Evolutionary conservation across 2,888 invertebrate genomes (phyloP).

Genomic region (Halictus quadricinctus): DNA sequence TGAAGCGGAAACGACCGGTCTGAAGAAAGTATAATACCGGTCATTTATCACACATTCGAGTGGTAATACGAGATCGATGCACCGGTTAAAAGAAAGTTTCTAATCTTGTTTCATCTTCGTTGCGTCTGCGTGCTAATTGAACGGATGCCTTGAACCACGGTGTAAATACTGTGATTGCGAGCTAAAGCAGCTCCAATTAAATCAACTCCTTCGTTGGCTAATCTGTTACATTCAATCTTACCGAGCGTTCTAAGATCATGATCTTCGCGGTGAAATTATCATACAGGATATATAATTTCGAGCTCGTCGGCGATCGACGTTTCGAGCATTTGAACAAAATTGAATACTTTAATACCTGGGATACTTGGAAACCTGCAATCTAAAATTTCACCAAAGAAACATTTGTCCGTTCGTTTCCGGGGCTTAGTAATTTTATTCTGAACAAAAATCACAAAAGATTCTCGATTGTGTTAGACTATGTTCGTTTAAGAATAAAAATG

Average conservation of each 20-base stretch:
- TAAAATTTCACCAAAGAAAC: neutral
- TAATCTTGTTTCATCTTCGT: neutral
- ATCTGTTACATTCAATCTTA: neutral
- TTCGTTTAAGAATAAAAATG: neutral
- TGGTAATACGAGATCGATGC: neutral
- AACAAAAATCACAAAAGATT: neutral
- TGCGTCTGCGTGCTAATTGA: neutral
- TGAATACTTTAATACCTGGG: neutral
- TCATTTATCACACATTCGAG: neutral
- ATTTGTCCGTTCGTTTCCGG: neutral
- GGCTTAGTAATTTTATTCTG: neutral
- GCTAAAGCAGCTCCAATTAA: neutral
- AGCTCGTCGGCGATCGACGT: neutral
- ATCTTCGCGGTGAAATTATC: neutral
- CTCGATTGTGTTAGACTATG: neutral
- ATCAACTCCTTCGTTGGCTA: neutral
- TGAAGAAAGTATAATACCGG: neutral
- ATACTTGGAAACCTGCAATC: neutral
- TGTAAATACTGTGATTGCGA: conserved; percentile 4
- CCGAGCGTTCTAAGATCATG: neutral
- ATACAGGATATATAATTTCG: neutral
- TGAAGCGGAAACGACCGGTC: neutral
- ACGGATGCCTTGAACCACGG: neutral
- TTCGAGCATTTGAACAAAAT: neutral
- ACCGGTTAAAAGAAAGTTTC: neutral